Base-by-base conservation (phyloP, 2,797 vertebrate genomes). In the Babyrousa celebensis region DNA sequence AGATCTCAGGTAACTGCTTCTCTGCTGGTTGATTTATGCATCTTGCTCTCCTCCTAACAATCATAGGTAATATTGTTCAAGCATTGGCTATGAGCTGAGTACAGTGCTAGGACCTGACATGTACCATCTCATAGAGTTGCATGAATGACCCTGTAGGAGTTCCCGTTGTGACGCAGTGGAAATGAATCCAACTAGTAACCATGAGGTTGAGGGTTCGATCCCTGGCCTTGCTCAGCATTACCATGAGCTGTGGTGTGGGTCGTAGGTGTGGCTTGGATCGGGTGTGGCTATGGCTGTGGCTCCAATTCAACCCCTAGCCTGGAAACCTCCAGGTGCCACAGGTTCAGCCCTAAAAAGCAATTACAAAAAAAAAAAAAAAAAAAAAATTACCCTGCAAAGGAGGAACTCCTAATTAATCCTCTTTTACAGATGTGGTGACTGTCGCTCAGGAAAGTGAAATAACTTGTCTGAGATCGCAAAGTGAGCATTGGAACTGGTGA, bases 1-100 rank as follows among this genome's bases (percentile, higher is more conserved):
- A 77, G 43, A n/a, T 54, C 67, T 74, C 77, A 54, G 72, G 68
- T 18, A 36, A 54, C 56, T 78, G 71, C 25, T 93, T 58, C 36
- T 52, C 79, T 77, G 72, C 16, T 4, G 1, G 78, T 68, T 91
- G 25, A 40, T 77, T 48, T 92, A 56, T 36, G 84, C 67, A 27
- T 52, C 0, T 0, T 92, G 54, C 68, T 72, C 68, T 72, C 40
- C 43, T 72, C 27, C 54, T 54, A 68, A 60, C 36, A 75, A 15
- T 75, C 36, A 75, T n/a, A 80, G 48, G 70, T 89, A 23, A 68
- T n/a, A 14, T 5, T 58, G 52, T 77, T 12, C 36, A 48, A 48
- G 52, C 40, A 14, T 72, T 52, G 92, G 56, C 74, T 63, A 0
- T 75, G 58, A 88, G n/a, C 32, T 36, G 20, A 70, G 71, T 58